Conservation (phyloP, 2,888 invertebrate genomes). For the Herminia tarsipennalis region DNA sequence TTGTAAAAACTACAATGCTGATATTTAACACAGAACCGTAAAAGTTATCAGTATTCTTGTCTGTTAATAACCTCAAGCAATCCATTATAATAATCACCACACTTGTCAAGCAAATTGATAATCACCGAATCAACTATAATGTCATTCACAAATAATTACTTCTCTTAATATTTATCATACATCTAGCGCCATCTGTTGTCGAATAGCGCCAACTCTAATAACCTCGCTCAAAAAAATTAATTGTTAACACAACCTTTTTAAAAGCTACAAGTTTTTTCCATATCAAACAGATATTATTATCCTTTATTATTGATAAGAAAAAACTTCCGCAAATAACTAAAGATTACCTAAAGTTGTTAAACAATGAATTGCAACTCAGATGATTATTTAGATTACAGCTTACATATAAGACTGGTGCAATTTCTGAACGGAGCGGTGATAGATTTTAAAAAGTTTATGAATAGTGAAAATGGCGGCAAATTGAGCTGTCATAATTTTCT, state of each 20-base stretch:
- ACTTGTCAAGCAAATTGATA: no score
- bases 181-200: constrained; percentile 46
- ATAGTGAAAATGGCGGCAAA: no score
- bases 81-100: no score
- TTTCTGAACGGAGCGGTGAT: no score
- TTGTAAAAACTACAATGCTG: no score
- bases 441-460: no score
- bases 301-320: background rate
- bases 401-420: background rate
- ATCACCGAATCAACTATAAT: no score
- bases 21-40: no score
- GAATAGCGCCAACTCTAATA: constrained; percentile 29
- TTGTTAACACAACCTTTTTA: background rate
- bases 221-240: background rate
- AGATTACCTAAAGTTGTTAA: constrained; percentile 10
- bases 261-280: background rate
- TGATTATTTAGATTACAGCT: constrained; percentile 21
- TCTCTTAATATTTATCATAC: background rate
- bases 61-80: no score
- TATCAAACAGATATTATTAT: background rate
- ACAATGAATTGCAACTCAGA: constrained; percentile 30
- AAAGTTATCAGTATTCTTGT: no score
- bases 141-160: no score
- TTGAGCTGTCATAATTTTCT: no score
- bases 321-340: constrained; percentile 8